Percentiles rank a stretch among this genome's conserved stretches.
phyloP scores from a whole-genome alignment of 2,113 vertebrate species.

The Caracal caracal region DNA sequence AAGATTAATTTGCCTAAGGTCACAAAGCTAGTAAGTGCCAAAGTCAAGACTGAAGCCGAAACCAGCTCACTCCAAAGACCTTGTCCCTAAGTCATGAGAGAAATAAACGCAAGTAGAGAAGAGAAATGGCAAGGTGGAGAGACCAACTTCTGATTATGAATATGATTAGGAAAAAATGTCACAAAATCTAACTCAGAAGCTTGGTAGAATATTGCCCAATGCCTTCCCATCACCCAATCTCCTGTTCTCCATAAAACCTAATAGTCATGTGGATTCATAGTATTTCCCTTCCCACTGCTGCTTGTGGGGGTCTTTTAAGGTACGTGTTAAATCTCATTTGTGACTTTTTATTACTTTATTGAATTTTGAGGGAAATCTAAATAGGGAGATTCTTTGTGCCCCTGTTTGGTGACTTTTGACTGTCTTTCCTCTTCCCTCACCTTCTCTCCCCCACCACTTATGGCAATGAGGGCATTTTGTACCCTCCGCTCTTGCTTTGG shows the following conservation, averaged over 20 bases:
- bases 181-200: background rate
- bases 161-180: background rate
- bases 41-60: constrained; percentile 27
- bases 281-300: background rate
- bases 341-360: background rate
- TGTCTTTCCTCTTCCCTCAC: background rate
- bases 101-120: background rate
- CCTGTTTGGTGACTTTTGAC: background rate
- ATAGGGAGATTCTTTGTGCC: background rate
- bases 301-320: background rate
- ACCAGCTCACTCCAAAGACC: background rate
- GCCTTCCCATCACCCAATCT: background rate
- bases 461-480: background rate
- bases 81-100: background rate
- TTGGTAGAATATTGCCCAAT: background rate
- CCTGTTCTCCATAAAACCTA: background rate
- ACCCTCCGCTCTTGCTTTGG: background rate
- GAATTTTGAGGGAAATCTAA: background rate
- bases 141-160: background rate
- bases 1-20: constrained; percentile 33
- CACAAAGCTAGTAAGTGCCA: constrained; percentile 51
- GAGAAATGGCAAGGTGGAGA: background rate
- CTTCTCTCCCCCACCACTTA: background rate
- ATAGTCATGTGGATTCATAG: background rate
- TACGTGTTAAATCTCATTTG: background rate